A percentile compares a stretch with the other conserved stretches of the same genome.
phyloP scores from a whole-genome alignment of 2,888 invertebrate species.

The Clivina fossor region DNA sequence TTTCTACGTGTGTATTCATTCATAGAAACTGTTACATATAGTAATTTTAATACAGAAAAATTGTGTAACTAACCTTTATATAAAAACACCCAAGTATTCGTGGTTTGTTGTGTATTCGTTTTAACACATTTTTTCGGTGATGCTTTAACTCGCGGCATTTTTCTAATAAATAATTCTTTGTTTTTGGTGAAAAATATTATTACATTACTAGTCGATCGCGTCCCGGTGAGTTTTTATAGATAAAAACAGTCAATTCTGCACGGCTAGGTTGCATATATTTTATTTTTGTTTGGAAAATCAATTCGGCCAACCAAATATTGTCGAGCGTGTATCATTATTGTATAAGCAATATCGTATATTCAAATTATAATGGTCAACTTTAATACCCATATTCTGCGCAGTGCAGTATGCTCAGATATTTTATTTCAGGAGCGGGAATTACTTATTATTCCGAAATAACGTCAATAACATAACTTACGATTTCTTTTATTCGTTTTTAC shows the following conservation, averaged over 20 bases:
- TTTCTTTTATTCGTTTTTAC: too few relatives aligned
- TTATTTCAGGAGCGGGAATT: too few relatives aligned
- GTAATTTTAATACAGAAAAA: too few relatives aligned
- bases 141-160: slow-evolving; percentile 62
- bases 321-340: slow-evolving; percentile 3
- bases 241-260: slow-evolving; percentile 30
- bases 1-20: too few relatives aligned
- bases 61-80: slow-evolving; percentile 68
- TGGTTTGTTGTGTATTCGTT: slow-evolving; percentile 59
- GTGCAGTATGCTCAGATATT: slow-evolving; percentile 28
- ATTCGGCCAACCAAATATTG: slow-evolving; percentile 14
- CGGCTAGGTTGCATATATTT: slow-evolving; percentile 24
- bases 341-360: slow-evolving; percentile 12
- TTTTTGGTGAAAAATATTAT: slow-evolving; percentile 19
- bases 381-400: slow-evolving; percentile 25
- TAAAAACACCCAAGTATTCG: slow-evolving; percentile 70
- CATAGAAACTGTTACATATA: too few relatives aligned
- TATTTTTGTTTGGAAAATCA: slow-evolving; percentile 26
- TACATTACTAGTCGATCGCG: slow-evolving; percentile 18
- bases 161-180: slow-evolving; percentile 38
- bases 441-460: too few relatives aligned
- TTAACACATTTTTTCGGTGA: slow-evolving; percentile 58
- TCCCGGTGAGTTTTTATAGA: slow-evolving; percentile 25
- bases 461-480: too few relatives aligned
- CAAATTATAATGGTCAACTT: slow-evolving; percentile 25